Base-by-base conservation (phyloP, 2,797 vertebrate genomes). In the Prunella strophiata region DNA sequence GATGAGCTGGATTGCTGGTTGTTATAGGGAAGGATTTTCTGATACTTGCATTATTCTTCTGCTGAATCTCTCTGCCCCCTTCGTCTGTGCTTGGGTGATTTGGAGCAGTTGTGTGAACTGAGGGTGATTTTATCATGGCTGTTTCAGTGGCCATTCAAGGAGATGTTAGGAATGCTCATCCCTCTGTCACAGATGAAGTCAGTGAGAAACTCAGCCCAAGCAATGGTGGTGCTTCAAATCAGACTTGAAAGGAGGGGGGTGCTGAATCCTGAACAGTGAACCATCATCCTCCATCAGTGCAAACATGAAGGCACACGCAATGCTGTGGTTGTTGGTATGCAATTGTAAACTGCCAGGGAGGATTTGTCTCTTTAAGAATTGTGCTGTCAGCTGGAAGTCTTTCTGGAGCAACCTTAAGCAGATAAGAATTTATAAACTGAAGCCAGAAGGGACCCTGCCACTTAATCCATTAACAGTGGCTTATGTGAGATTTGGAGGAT, bases 331-430 rank as follows among this genome's bases (percentile, higher is more conserved):
- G 89, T 93, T 94, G 91, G 71, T 91, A 76, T 79, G 95, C 79
- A 78, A 76, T 79, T 96, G 89, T 93, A 80, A 94, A 91, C 77
- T 96, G 92, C 84, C 91, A 92, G 72, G 51, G 86, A 95, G 79
- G 83, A 89, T 96, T 97, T 97, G 51, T 88, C 75, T 92, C 76
- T 91, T 90, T 78, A 91, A 92, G 81, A 94, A 94, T 82, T 72
- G 45, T 51, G 59, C 79, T 92, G 93, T 96, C 91, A 93, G 74
- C 81, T 92, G 80, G 81, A 96, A 96, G 81, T 96, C 88, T 92
- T 92, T 94, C 77, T 96, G 82, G 50, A 93, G 78, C 73, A 93
- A 89, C 73, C 90, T 82, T 89, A 95, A 96, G 91, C 88, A 97
- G 92, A 94, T 91, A 88, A 91, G 86, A 93, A 93, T 95, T 89